Evolutionary conservation across 2,888 invertebrate genomes (phyloP).

Genomic region (Noctuana brunneofusca): DNA sequence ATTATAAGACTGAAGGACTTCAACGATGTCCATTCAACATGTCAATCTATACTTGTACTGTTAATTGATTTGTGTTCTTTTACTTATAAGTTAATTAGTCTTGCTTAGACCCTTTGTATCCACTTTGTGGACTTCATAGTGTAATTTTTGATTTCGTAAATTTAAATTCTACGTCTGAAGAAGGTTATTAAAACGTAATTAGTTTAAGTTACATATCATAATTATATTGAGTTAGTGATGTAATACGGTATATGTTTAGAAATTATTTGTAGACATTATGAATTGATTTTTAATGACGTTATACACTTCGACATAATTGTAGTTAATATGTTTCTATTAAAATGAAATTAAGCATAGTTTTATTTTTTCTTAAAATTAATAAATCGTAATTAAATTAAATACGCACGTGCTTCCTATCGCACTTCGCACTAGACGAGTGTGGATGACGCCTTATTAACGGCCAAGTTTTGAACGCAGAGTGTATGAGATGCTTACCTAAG

Average conservation of each 20-base stretch:
- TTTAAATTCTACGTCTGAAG: conserved; percentile 7
- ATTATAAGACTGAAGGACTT: conserved; percentile 61
- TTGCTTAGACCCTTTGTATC: conserved; percentile 5
- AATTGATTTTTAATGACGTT: conserved; percentile 7
- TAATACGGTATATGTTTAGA: conserved; percentile 5
- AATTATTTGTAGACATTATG: neutral
- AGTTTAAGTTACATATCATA: conserved; percentile 18
- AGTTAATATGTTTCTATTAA: neutral
- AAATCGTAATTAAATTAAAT: neutral
- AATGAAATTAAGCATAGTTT: conserved; percentile 5
- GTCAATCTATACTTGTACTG: conserved; percentile 35
- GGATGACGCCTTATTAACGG: neutral
- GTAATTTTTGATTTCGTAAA: neutral
- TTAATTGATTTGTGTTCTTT: conserved; percentile 47
- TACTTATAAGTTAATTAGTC: conserved; percentile 35
- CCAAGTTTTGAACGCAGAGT: neutral
- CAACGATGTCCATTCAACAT: conserved; percentile 42
- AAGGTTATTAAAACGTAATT: neutral
- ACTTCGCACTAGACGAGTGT: neutral
- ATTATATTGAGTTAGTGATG: conserved; percentile 1
- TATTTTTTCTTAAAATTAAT: neutral
- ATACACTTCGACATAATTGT: neutral
- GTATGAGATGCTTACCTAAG: conserved; percentile 4
- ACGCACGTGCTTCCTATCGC: neutral
- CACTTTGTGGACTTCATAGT: conserved; percentile 9